A percentile compares a stretch with the other conserved stretches of the same genome.
These are phyloP conservation scores for Hapalemur alaotrensis DNA, from an alignment of 2,797 vertebrate species.

Conservation along the genomic window DNA sequence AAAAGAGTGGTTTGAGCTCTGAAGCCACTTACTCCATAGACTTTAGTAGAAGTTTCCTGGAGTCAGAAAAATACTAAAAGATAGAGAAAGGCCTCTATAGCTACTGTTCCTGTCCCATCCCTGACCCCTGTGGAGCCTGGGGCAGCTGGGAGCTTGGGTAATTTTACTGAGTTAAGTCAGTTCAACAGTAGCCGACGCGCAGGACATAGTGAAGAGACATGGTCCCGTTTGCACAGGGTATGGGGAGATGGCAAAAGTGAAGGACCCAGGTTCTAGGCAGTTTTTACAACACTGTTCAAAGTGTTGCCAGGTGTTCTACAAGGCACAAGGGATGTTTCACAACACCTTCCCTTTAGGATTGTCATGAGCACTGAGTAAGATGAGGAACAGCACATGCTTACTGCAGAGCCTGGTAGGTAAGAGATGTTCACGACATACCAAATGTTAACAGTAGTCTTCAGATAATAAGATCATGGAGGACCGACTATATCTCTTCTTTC, in stretches of 20 bases:
- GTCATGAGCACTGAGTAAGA: neutral
- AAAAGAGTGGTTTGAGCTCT: neutral
- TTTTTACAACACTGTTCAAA: neutral
- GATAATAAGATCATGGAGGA: neutral
- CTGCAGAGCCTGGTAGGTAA: neutral
- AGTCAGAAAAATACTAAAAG: constrained; percentile 27
- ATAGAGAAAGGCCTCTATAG: neutral
- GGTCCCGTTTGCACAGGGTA: neutral
- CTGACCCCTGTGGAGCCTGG: too few relatives aligned
- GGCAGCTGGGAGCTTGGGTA: neutral
- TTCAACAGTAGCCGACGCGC: neutral
- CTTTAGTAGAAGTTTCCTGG: neutral
- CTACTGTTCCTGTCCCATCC: neutral
- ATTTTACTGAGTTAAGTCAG: neutral
- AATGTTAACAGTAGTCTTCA: neutral
- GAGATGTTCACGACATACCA: neutral
- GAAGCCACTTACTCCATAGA: neutral
- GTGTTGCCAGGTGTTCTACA: neutral
- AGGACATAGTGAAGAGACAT: neutral
- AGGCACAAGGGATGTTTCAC: neutral
- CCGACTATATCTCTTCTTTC: neutral
- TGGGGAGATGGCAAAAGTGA: neutral
- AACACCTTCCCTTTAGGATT: neutral
- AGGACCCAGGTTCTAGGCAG: neutral
- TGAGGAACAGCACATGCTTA: neutral